Evolutionary conservation across 2,888 invertebrate species (phyloP).

Genomic region (Smittia sp.): DNA sequence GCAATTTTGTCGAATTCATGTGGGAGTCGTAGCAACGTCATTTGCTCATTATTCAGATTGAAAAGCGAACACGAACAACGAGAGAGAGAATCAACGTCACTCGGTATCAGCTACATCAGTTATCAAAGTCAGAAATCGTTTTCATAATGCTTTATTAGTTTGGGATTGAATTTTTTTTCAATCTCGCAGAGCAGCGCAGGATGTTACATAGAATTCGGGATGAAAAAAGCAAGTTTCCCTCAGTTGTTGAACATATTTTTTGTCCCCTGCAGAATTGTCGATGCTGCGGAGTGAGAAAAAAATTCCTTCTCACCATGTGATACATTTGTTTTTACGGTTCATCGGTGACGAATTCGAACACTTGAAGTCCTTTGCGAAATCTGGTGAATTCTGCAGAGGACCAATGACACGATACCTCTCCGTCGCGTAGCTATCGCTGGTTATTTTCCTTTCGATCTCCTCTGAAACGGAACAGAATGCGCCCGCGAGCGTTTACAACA

Average conservation of each 20-base stretch:
- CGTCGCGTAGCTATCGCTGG: neutral
- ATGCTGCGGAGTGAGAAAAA: neutral
- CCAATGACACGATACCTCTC: neutral
- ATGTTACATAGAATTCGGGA: neutral
- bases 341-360: neutral
- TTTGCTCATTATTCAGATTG: slow-evolving; percentile 25
- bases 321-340: slow-evolving; percentile 15
- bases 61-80: neutral
- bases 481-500: neutral
- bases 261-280: neutral
- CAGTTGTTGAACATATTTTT: neutral
- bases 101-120: neutral
- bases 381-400: neutral
- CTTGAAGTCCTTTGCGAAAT: slow-evolving; percentile 15
- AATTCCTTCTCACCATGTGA: slow-evolving; percentile 6
- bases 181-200: neutral
- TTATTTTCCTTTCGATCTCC: slow-evolving; percentile 2
- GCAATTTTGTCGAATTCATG: too few species aligned
- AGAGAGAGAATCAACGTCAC: neutral
- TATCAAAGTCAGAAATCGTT: slow-evolving; percentile 32
- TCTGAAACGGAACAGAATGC: neutral
- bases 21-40: neutral
- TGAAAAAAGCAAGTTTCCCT: neutral
- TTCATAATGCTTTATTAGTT: slow-evolving; percentile 20
- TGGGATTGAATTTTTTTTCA: slow-evolving; percentile 10